Evolutionary conservation across 2,797 vertebrate genomes (phyloP), one percentile per base, ranked within the genome.

Genomic region (Enteromius mattozi): DNA sequence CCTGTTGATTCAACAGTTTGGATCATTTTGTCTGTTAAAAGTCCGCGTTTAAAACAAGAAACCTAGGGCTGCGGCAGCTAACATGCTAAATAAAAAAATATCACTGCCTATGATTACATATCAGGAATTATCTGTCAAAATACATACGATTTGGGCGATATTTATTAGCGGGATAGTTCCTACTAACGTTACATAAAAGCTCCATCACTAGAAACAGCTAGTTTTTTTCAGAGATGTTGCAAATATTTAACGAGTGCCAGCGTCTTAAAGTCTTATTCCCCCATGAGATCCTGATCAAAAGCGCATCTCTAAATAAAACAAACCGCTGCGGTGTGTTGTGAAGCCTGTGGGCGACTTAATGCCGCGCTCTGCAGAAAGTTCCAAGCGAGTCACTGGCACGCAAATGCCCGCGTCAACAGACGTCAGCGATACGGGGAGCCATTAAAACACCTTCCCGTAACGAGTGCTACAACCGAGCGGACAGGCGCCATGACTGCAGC

Each of bases 351-450:
- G 94, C 90, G 92, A 94, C 94, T 94, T 93, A 91, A 90, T 92
- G 93, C 85, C 91, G 85, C 80, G 92, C 92, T 81, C 85, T 82
- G 80, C 80, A 81, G 81, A 88, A 93, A 92, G 71, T 87, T 87
- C 69, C 77, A 78, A 70, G 82, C 87, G 80, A 94, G 95, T 95
- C 95, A 96, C 94, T 93, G 93, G 92, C 93, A 96, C 94, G 95
- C 94, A 94, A 94, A 89, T 93, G 90, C 92, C 90, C 95, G 95
- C 95, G 95, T 96, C 95, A 95, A 95, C 90, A 95, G 93, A 95
- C 95, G 95, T 96, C 95, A 96, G 95, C 94, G 94, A 92, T 92
- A 92, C 94, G 92, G 90, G 93, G 93, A 94, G 93, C 95, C 94
- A 95, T 95, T 95, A 94, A 88, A 86, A 93, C 93, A 92, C 94